Percentiles rank a stretch among this genome's conserved stretches.
Conservation (phyloP, 2,888 invertebrate genomes). For the Trichopria drosophilae region DNA sequence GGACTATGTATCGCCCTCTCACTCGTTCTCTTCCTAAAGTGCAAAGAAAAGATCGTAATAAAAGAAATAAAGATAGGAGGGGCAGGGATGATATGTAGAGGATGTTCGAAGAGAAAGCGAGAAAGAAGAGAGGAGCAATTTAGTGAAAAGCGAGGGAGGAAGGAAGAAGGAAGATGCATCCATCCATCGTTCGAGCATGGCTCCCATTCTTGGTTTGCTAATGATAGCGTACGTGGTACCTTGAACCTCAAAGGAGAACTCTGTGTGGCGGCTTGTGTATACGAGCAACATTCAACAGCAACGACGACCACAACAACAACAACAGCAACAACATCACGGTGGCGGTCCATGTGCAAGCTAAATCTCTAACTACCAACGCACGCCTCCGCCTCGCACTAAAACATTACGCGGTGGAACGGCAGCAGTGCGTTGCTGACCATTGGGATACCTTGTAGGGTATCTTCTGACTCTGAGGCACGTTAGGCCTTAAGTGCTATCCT, state of each 20-base stretch:
- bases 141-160: conserved; percentile 14
- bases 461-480: conserved; percentile 42
- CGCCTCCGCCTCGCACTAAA: conserved; percentile 45
- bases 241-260: conserved; percentile 39
- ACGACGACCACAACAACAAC: conserved; percentile 30
- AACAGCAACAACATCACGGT: conserved; percentile 24
- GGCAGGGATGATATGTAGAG: no score
- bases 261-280: conserved; percentile 7
- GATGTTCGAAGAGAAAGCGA: no score
- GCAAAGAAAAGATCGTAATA: no score
- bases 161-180: conserved; percentile 35
- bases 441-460: conserved; percentile 50
- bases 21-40: no score
- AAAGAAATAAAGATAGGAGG: no score
- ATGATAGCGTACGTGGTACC: conserved; percentile 52
- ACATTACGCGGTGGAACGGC: conserved; percentile 41
- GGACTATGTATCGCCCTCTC: conserved; percentile 36
- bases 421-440: conserved; percentile 40
- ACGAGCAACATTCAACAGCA: conserved; percentile 30
- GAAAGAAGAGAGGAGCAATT: not conserved
- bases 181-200: conserved; percentile 48
- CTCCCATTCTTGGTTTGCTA: conserved; percentile 49
- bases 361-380: conserved; percentile 43
- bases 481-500: conserved; percentile 47
- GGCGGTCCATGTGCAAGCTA: conserved; percentile 16